Conservation (phyloP, 2,888 invertebrate genomes). For the Chrysolina oricalcia region DNA sequence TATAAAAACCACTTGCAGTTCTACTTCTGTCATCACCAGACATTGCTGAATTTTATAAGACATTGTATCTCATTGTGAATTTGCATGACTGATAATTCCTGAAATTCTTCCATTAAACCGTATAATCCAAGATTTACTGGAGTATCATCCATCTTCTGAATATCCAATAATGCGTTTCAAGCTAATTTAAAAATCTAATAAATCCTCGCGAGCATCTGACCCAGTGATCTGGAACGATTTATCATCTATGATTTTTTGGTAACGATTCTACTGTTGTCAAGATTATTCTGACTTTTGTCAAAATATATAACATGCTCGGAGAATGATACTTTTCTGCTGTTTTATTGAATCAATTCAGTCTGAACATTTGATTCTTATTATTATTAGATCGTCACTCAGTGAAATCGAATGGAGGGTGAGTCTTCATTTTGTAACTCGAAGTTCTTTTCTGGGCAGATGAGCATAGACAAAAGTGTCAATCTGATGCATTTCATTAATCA, state of each 20-base stretch:
- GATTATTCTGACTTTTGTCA: slow-evolving; percentile 4
- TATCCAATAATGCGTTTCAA: neutral
- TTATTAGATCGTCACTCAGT: too few relatives aligned
- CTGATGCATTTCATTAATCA: too few relatives aligned
- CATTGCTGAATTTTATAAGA: neutral
- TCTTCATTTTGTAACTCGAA: too few relatives aligned
- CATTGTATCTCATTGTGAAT: neutral
- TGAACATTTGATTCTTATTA: too few relatives aligned
- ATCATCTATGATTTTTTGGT: slow-evolving; percentile 4
- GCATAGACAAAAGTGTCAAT: too few relatives aligned
- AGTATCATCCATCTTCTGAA: slow-evolving; percentile 3
- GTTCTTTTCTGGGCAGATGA: too few relatives aligned
- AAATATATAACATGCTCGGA: neutral
- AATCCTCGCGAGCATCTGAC: slow-evolving; percentile 10
- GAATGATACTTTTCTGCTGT: too few relatives aligned
- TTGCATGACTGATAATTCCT: neutral
- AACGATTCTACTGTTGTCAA: slow-evolving; percentile 23
- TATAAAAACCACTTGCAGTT: too few relatives aligned
- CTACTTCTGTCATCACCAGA: neutral
- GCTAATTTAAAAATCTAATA: slow-evolving; percentile 25
- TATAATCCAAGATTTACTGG: neutral
- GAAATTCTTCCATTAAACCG: neutral
- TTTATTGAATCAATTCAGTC: too few relatives aligned
- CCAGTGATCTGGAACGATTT: slow-evolving; percentile 22
- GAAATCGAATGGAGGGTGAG: too few relatives aligned